These are phyloP conservation scores for Cirrhinus molitorella DNA, from an alignment of 2,797 vertebrate genomes.

Conservation along the genomic window DNA sequence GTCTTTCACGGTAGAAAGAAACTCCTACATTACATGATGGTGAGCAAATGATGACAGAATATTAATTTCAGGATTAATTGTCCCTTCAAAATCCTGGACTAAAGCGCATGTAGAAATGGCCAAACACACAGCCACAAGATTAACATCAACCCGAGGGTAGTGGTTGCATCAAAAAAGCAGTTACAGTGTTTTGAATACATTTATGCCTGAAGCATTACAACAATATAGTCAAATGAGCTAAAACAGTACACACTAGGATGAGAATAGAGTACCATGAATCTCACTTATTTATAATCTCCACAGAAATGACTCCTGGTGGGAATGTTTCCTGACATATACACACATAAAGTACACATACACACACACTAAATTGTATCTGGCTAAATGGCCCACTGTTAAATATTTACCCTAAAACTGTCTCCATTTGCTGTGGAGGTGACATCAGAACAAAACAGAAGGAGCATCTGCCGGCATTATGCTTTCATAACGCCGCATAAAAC, in stretches of 20 bases:
- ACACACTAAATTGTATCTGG: constrained; percentile 46
- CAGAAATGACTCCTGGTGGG: constrained; percentile 35
- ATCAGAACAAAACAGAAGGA: constrained; percentile 50
- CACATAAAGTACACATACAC: constrained; percentile 28
- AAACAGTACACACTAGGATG: constrained; percentile 3
- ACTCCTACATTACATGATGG: neutral
- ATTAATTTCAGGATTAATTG: neutral
- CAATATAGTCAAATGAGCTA: constrained; percentile 47
- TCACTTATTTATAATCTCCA: constrained; percentile 49
- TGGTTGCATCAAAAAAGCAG: constrained; percentile 5
- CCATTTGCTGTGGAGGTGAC: constrained; percentile 54
- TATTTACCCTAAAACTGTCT: constrained; percentile 63
- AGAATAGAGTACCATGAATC: constrained; percentile 3
- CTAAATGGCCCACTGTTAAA: constrained; percentile 60
- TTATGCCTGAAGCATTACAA: constrained; percentile 19
- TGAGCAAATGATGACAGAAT: constrained; percentile 8
- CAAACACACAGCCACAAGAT: neutral
- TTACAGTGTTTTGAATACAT: constrained; percentile 34
- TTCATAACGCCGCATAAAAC: constrained; percentile 59
- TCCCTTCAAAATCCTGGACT: neutral
- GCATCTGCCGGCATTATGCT: constrained; percentile 60
- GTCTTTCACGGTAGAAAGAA: neutral
- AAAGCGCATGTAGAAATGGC: neutral
- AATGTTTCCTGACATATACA: constrained; percentile 31
- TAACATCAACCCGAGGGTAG: neutral